A percentile compares a stretch with the other conserved stretches of the same genome.
Evolutionary conservation across 2,113 vertebrate species (phyloP).

Genomic region (Takifugu bimaculatus): DNA sequence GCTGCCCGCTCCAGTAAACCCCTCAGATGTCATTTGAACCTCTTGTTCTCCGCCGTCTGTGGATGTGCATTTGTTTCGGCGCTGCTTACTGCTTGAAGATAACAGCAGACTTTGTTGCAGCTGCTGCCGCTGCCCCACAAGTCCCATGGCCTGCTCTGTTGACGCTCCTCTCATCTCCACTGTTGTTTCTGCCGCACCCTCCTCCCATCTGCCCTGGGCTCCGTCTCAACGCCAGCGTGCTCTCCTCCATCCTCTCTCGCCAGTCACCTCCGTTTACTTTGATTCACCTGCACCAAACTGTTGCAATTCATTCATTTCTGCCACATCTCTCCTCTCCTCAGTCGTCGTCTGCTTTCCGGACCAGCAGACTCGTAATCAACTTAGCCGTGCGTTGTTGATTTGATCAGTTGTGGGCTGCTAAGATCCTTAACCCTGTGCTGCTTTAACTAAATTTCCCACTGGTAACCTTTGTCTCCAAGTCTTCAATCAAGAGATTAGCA

Average conservation of each 20-base stretch:
- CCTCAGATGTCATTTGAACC: slow-evolving; percentile 45
- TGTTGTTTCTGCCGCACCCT: slow-evolving; percentile 4
- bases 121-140: slow-evolving; percentile 27
- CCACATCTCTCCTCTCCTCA: not conserved
- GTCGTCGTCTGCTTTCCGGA: slow-evolving; percentile 23
- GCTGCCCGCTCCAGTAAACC: slow-evolving; percentile 31
- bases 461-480: slow-evolving; percentile 68
- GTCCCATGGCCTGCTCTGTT: slow-evolving; percentile 10
- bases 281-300: too few relatives aligned
- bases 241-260: slow-evolving; percentile 10
- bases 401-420: slow-evolving; percentile 55
- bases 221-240: not conserved
- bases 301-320: too few relatives aligned
- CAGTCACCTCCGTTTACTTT: not conserved
- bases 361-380: slow-evolving; percentile 60
- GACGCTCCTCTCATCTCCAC: slow-evolving; percentile 14
- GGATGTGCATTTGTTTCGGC: slow-evolving; percentile 42
- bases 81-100: slow-evolving; percentile 31
- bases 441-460: slow-evolving; percentile 61
- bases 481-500: slow-evolving; percentile 64
- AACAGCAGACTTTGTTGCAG: slow-evolving; percentile 25
- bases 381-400: slow-evolving; percentile 65
- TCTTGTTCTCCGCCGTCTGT: slow-evolving; percentile 20
- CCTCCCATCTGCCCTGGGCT: not conserved
- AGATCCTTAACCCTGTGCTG: slow-evolving; percentile 57